Evolutionary conservation across 2,888 invertebrate genomes (phyloP).

Genomic region (Escarpia spicata): DNA sequence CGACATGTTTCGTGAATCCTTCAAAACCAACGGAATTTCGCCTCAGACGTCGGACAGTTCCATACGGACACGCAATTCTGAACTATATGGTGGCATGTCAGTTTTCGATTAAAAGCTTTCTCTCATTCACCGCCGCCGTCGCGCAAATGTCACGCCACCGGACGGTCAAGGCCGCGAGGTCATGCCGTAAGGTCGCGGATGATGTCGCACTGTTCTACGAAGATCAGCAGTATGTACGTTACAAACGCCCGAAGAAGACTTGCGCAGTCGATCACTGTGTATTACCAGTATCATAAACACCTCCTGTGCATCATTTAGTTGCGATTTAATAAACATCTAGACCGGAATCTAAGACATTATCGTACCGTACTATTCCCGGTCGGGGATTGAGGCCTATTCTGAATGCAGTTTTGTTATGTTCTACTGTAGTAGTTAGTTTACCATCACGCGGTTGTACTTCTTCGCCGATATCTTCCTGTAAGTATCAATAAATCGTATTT

Average conservation of each 20-base stretch:
- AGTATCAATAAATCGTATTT: conserved; percentile 16
- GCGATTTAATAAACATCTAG: conserved; percentile 13
- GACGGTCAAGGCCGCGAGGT: not conserved
- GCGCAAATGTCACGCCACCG: not conserved
- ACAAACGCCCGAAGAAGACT: not conserved
- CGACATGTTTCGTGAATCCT: conserved; percentile 3
- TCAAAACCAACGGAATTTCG: not conserved
- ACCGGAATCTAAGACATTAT: not conserved
- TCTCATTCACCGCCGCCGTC: not conserved
- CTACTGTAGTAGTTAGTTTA: not conserved
- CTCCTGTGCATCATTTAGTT: not conserved
- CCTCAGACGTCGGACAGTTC: not conserved
- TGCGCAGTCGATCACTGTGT: not conserved
- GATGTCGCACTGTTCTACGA: not conserved
- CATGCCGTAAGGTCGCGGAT: not conserved
- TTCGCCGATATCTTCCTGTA: not conserved
- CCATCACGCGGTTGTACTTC: not conserved
- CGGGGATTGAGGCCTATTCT: not conserved
- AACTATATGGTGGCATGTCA: not conserved
- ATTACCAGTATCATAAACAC: not conserved
- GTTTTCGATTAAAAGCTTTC: conserved; percentile 13
- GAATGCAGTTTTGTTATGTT: not conserved
- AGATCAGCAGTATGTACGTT: not conserved
- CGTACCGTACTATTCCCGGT: not conserved
- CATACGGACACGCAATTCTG: not conserved